Base-by-base conservation (phyloP, 2,113 vertebrate species). In the Prunella fulvescens region DNA sequence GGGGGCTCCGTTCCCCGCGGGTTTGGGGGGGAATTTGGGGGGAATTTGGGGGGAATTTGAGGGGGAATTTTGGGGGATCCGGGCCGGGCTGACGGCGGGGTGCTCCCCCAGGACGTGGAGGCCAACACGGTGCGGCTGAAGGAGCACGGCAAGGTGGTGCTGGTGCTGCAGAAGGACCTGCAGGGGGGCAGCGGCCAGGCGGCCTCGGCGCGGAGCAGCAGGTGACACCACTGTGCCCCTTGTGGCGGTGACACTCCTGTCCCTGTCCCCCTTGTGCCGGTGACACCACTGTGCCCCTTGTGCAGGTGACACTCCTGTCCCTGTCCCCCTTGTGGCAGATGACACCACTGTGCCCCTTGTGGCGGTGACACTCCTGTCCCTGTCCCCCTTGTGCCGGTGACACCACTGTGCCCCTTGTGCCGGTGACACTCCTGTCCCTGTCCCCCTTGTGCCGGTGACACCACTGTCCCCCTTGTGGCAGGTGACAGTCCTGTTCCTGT, bases 61-160 rank as follows among this genome's bases (percentile, higher is more conserved):
- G 44, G 65, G 18, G 15, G 12, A 4, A 6, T 20, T 58, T 6
- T 11, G 4, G 45, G 65, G 29, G 14, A 11, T 35, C 3, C 3
- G 1, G 10, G 35, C 72, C 0, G 9, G 33, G 58, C 18, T 74
- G 51, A 57, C 0, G 2, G 14, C 19, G 22, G 78, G 8, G 13
- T 72, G 26, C 5, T 6, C 62, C 31, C 39, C 6, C n/a, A 99
- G 99, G 99, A 99, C 11, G 98, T 99, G 64, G 99, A 99, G 87
- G 99, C 99, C 4, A 99, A 99, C 88, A 99, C 99, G 5, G 98
- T 99, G 96, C 97, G 99, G 26, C 98, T 99, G 73, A 98, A 99
- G 84, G 99, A 99, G 77, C 99, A 99, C 6, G 99, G 99, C 12
- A 99, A 98, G 94, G 98, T 99, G 35, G 99, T 99, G 37, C 95